phyloP scores from a whole-genome alignment of 2,797 vertebrate species.

The Alcedo quadribrachys region DNA sequence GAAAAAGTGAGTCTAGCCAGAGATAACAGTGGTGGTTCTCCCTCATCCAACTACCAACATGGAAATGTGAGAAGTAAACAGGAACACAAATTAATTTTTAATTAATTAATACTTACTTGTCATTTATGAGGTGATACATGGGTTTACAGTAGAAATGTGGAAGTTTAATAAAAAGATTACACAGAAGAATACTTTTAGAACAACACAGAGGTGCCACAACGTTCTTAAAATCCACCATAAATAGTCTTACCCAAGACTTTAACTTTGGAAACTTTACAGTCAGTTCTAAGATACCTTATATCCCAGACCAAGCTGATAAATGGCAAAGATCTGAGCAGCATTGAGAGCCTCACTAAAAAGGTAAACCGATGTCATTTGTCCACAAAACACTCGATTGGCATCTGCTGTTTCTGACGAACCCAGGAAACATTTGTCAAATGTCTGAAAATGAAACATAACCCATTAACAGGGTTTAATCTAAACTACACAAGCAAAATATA shows the following conservation, averaged over 20 bases:
- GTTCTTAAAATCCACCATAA: background rate
- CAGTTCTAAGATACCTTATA: conserved; percentile 88
- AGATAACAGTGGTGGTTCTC: background rate
- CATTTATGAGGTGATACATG: background rate
- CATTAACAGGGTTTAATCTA: background rate
- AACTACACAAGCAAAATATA: background rate
- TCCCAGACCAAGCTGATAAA: conserved; percentile 95
- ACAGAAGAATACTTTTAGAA: background rate
- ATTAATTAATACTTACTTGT: background rate
- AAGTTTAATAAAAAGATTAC: background rate
- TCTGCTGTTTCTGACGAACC: conserved; percentile 98
- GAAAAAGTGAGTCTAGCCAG: background rate
- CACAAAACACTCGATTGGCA: conserved; percentile 94
- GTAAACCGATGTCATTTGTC: conserved; percentile 97
- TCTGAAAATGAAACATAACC: conserved; percentile 80
- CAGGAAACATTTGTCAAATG: conserved; percentile 99
- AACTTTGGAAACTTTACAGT: background rate
- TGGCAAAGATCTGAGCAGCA: conserved; percentile 95
- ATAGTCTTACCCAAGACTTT: background rate
- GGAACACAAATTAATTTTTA: background rate
- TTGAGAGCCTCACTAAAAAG: conserved; percentile 95
- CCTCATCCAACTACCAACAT: background rate
- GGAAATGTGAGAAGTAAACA: background rate
- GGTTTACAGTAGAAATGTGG: background rate
- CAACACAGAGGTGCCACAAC: fast-evolving